phyloP scores from a whole-genome alignment of 2,888 invertebrate species.

The Folsomia manolachei region DNA sequence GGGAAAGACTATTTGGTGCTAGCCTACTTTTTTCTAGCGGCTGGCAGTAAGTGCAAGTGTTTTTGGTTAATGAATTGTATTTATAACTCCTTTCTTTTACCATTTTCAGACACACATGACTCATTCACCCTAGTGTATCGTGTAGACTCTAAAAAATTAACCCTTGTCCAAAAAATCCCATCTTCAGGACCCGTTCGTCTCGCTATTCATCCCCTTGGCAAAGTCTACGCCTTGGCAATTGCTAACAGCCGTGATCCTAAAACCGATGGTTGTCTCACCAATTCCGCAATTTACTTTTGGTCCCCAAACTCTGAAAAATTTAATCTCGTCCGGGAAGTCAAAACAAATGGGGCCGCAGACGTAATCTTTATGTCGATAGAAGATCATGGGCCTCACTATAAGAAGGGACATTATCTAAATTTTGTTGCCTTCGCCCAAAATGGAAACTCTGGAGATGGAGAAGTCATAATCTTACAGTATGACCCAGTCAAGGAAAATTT shows the following conservation, averaged over 20 bases:
- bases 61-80: neutral
- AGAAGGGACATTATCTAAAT: conserved; percentile 11
- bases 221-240: conserved; percentile 35
- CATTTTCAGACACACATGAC: conserved; percentile 31
- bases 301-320: conserved; percentile 24
- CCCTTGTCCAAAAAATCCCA: conserved; percentile 34
- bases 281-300: conserved; percentile 43
- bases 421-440: conserved; percentile 44
- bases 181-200: conserved; percentile 30
- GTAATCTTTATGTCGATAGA: conserved; percentile 25
- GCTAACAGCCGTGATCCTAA: conserved; percentile 33
- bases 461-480: conserved; percentile 36
- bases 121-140: conserved; percentile 26
- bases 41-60: conserved; percentile 18
- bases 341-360: conserved; percentile 39
- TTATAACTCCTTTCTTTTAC: too few species aligned
- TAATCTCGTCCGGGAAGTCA: conserved; percentile 27
- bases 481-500: conserved; percentile 30
- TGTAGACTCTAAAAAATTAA: conserved; percentile 13
- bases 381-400: conserved; percentile 14
- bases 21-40: conserved; percentile 37
- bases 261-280: conserved; percentile 24
- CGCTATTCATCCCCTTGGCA: conserved; percentile 21
- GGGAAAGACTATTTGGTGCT: conserved; percentile 39
- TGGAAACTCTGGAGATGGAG: conserved; percentile 29